Evolutionary conservation across 2,797 vertebrate genomes (phyloP).

Genomic region (Diplodus sargus): DNA sequence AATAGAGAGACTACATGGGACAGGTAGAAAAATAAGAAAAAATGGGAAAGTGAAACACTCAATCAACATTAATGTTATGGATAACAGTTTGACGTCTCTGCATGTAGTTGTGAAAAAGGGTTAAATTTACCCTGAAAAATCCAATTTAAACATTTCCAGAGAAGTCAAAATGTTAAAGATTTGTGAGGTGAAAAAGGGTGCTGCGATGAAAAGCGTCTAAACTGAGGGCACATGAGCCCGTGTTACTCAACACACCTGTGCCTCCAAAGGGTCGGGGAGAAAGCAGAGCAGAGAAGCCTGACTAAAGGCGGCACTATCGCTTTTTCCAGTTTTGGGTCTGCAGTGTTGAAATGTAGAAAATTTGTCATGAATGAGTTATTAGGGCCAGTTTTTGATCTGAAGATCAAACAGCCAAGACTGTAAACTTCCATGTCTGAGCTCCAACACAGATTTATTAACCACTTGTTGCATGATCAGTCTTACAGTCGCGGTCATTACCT

Average conservation of each 20-base stretch:
- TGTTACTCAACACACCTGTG: constrained; percentile 12
- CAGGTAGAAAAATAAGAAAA: constrained; percentile 65
- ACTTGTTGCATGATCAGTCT: constrained; percentile 45
- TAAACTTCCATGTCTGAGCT: constrained; percentile 18
- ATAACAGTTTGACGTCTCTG: constrained; percentile 79
- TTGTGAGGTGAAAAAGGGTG: constrained; percentile 69
- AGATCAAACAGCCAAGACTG: constrained; percentile 30
- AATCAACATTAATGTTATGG: constrained; percentile 76
- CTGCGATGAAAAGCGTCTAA: constrained; percentile 57
- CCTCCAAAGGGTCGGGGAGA: constrained; percentile 28
- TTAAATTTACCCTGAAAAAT: constrained; percentile 17
- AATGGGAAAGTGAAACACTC: constrained; percentile 71
- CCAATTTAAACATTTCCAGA: constrained; percentile 43
- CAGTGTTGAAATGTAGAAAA: constrained; percentile 34
- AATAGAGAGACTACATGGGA: constrained; percentile 55
- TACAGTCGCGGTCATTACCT: constrained; percentile 22
- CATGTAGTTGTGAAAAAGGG: not conserved
- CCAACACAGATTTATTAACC: constrained; percentile 35
- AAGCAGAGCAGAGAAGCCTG: constrained; percentile 31
- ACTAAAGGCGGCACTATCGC: constrained; percentile 11
- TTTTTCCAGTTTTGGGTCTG: constrained; percentile 38
- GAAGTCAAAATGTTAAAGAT: constrained; percentile 79
- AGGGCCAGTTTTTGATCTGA: constrained; percentile 2
- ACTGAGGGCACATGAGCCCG: constrained; percentile 16
- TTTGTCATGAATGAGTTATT: constrained; percentile 33